Percentiles rank a stretch among this genome's conserved stretches.
Evolutionary conservation across 2,888 invertebrate species (phyloP).

Genomic region (Cataglyphis livida): DNA sequence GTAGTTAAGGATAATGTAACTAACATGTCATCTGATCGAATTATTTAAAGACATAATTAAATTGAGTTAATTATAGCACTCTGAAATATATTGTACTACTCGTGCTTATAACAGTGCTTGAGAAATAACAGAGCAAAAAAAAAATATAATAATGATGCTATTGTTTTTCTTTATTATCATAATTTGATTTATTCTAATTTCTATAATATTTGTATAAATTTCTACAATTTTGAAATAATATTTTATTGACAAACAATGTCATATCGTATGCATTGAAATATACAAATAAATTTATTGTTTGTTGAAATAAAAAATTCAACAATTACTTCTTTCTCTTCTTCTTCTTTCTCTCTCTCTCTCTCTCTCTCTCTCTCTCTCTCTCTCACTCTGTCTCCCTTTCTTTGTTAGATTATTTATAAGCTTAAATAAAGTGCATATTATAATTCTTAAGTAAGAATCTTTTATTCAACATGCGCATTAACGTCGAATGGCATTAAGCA

Average conservation of each 20-base stretch:
- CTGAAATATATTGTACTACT: too few relatives aligned
- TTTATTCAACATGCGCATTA: conserved; percentile 1
- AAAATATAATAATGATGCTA: background rate
- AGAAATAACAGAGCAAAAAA: background rate
- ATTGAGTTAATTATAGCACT: background rate
- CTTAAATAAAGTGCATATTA: background rate
- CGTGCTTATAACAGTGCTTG: background rate
- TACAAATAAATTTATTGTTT: too few relatives aligned
- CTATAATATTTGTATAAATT: background rate
- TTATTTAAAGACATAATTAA: background rate
- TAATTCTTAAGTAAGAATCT: background rate
- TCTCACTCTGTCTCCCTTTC: too few relatives aligned
- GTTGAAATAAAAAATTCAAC: too few relatives aligned
- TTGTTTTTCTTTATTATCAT: background rate
- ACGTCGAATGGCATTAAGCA: conserved; percentile 16
- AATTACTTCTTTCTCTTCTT: background rate
- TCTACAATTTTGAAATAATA: background rate
- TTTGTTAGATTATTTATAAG: background rate
- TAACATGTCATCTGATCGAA: background rate
- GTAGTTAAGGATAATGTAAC: background rate
- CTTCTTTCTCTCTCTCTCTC: background rate
- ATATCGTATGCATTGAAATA: too few relatives aligned
- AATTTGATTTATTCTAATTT: background rate
- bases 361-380: too few relatives aligned
- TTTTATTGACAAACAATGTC: too few relatives aligned